Base-by-base conservation (phyloP, 2,113 vertebrate species). In the Empidonax traillii region DNA sequence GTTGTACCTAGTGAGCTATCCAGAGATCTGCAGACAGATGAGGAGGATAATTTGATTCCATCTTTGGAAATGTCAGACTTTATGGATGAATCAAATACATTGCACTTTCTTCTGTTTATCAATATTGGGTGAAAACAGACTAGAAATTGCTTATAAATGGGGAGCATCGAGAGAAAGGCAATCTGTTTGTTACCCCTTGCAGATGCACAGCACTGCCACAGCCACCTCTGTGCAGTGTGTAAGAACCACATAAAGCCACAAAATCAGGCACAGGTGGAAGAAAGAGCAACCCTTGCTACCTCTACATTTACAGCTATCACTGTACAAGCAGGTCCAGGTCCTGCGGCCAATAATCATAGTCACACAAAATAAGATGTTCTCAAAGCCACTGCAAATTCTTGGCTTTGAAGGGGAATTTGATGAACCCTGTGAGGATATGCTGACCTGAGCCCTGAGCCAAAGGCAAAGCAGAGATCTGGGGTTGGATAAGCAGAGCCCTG, bases 41-140 rank as follows among this genome's bases (percentile, higher is more conserved):
- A 94, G 63, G 39, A 91, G 66, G 75, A 76, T 83, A 85, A 95
- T 93, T 93, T 91, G 63, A 90, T 90, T 80, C 89, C 63, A 59
- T 83, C 82, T 87, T 96, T 71, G 89, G 85, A 96, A 96, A 96
- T 95, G 82, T 73, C 93, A 95, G 94, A 51, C 51, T 94, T 97
- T 91, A 96, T 71, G 87, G 85, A 52, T 86, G 93, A 94, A 96
- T 90, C 90, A 93, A 96, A 86, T 37, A 41, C 78, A 72, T 94
- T 73, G 74, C 14, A 15, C 87, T 96, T 94, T 76, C 49, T 69
- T 79, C 85, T 95, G 63, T 96, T 94, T 94, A 87, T 94, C 87
- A 90, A 93, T 95, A 90, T 90, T 83, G 79, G 59, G 55, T 18
- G 51, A 91, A 94, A 95, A 95, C 78, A 91, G 79, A 86, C 59